Evolutionary conservation across 2,888 invertebrate species (phyloP), one percentile per base, ranked within the genome.

Genomic region (Cantharis lateralis): DNA sequence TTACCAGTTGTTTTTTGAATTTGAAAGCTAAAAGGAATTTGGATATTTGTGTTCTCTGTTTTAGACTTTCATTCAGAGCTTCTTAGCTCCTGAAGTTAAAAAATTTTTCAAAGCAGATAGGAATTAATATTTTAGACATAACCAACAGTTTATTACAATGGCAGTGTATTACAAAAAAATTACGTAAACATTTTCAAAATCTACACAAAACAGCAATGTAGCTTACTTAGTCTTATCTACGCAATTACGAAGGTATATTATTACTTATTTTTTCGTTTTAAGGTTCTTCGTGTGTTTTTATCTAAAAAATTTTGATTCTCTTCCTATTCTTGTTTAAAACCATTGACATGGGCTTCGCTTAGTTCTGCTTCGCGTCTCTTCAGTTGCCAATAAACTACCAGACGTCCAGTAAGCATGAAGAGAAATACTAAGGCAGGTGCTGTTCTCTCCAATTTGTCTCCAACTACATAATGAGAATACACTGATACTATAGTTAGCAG

Each of bases 381-480:
- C 18, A 93, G 87, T 83, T 93, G 93, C 89, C 91, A 92, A 83
- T 91, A 97, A 79, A 97, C 96, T 18, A 97, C 96, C 80, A 97
- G 90, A 82, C 97, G 91, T 79, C 97, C 97, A 81, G 93, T 93
- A 68, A 97, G 90, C 96, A 97, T 96, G 87, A 97, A 96, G 87
- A 96, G 95, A 89, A 97, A 97, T 81, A 96, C 96, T 86, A 97
- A 88, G 74, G 96, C 95, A 0, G 96, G 96, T 13, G 96, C 97
- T 72, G 95, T 95, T 82, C 97, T 91, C 88, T 97, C 97, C 87
- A 97, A 94, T 81, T 96, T 96, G 88, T 97, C 97, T 72, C 95
- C 95, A 32, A 97, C 95, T 93, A 96, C 95, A 85, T 95, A 93
- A 87, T 97, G 97, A 13, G 97, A 97, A 88, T 98, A 98, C 74